Evolutionary conservation across 1,140 invertebrate genomes (phyloP), one percentile per base, ranked within the genome.

Genomic region (Oryzaephilus surinamensis): DNA sequence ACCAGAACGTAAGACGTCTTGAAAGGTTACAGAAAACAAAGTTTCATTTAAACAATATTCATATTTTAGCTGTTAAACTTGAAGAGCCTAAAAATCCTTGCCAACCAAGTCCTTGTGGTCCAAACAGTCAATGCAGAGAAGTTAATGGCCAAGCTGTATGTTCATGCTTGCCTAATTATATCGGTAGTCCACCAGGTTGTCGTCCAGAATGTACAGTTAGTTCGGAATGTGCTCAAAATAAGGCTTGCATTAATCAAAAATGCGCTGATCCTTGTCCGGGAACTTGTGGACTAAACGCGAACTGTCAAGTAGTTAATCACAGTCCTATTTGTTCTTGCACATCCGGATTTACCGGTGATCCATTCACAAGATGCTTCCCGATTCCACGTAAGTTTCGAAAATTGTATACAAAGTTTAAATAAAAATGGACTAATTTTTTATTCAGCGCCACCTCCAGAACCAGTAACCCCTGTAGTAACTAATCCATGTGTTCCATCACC

Each of bases 401-500:
- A n/a, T n/a, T 23, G 2, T n/a, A n/a, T n/a, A 12, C 20, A 20
- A 26, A 1, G 11, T 10, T 17, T 10, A 11, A 2, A 8, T 16
- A 12, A 37, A 38, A 32, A 31, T 1, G 16, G 8, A 17, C 11
- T 6, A 32, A 26, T 38, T 18, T 3, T 3, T 38, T 13, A 23
- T 36, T 38, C 32, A 52, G 50, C 54, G 15, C 53, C 51, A 24
- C 48, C 48, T 40, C 34, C 39, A 30, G 42, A 47, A 32, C 54
- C 30, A 28, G 30, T 38, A 14, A 34, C 30, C 33, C 36, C 43
- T 8, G 13, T 41, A 14, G 26, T 48, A 47, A 37, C 50, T 41
- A 68, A 82, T 55, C 81, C 79, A 2, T 87, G 84, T 55, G 63
- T 68, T 36, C 81, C 82, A 26, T 83, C 78, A 12, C 83, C 83